A percentile compares a stretch with the other conserved stretches of the same genome.
phyloP scores from a whole-genome alignment of 2,797 vertebrate species.

The Scyliorhinus canicula region DNA sequence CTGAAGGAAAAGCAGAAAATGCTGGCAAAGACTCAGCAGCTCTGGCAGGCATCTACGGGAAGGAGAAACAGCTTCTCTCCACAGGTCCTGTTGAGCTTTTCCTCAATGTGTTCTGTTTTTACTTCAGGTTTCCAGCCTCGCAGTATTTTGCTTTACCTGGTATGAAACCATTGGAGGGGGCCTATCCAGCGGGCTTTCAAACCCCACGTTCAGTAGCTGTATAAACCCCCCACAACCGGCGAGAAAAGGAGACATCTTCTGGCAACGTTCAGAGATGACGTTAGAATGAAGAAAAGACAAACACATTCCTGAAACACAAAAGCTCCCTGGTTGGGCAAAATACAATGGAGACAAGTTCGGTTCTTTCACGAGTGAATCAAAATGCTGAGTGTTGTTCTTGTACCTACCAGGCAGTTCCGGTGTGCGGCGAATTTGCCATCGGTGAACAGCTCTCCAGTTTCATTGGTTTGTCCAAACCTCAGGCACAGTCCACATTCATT shows the following conservation, averaged over 20 bases:
- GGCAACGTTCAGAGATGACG: background rate
- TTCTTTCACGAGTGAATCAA: background rate
- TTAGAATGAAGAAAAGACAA: background rate
- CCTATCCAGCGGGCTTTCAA: background rate
- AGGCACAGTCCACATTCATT: slow-evolving; percentile 38
- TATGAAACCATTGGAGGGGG: too few relatives aligned
- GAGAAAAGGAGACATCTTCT: background rate
- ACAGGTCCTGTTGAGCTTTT: too few relatives aligned
- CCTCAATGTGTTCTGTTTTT: too few relatives aligned
- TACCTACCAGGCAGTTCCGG: slow-evolving; percentile 41
- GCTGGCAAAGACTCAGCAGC: too few relatives aligned
- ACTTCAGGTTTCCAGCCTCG: too few relatives aligned
- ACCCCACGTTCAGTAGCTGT: background rate
- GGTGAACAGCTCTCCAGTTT: slow-evolving; percentile 23
- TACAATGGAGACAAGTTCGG: background rate
- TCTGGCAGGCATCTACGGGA: too few relatives aligned
- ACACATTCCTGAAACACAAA: background rate
- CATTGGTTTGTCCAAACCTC: background rate
- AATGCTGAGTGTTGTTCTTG: background rate
- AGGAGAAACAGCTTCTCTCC: too few relatives aligned
- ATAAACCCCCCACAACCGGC: too few relatives aligned
- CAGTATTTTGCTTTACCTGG: too few relatives aligned
- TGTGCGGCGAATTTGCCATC: slow-evolving; percentile 27
- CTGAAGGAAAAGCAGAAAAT: too few relatives aligned
- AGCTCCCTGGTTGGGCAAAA: background rate